A percentile compares a stretch with the other conserved stretches of the same genome.
Conservation (phyloP, 2,888 invertebrate genomes). For the Pocota personata region DNA sequence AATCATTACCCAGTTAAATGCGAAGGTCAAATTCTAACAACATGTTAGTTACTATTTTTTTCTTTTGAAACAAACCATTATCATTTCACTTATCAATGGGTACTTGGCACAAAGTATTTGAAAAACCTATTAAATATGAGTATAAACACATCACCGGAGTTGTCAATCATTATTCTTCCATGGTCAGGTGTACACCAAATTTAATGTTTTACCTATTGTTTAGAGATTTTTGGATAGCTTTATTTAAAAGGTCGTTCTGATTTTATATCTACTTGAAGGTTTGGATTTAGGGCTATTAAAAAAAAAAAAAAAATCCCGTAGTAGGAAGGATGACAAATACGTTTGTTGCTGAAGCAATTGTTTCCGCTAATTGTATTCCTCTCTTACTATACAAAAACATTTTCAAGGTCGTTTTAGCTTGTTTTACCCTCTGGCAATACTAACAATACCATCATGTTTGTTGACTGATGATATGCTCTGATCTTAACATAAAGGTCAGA, state of each 20-base stretch:
- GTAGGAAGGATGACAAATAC: not conserved
- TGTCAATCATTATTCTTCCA: not conserved
- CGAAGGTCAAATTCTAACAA: not conserved
- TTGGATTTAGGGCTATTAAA: too few species aligned
- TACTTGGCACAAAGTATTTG: not conserved
- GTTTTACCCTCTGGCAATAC: conserved; percentile 7
- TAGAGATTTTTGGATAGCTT: not conserved
- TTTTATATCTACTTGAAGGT: not conserved
- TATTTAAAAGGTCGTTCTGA: not conserved
- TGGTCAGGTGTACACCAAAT: not conserved
- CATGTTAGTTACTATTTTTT: not conserved
- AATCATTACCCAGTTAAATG: not conserved
- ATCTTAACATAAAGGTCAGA: not conserved
- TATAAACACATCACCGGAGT: not conserved
- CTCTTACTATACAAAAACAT: not conserved
- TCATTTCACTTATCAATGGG: not conserved
- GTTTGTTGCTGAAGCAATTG: conserved; percentile 31
- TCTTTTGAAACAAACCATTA: too few species aligned
- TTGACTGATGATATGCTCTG: conserved; percentile 7
- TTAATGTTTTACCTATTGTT: not conserved
- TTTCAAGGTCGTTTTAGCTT: conserved; percentile 25
- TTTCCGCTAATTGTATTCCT: conserved; percentile 16
- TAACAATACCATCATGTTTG: not conserved
- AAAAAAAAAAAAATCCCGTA: too few species aligned
- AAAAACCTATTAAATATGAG: not conserved